phyloP scores from a whole-genome alignment of 2,113 vertebrate genomes.

The Seriola aureovittata region DNA sequence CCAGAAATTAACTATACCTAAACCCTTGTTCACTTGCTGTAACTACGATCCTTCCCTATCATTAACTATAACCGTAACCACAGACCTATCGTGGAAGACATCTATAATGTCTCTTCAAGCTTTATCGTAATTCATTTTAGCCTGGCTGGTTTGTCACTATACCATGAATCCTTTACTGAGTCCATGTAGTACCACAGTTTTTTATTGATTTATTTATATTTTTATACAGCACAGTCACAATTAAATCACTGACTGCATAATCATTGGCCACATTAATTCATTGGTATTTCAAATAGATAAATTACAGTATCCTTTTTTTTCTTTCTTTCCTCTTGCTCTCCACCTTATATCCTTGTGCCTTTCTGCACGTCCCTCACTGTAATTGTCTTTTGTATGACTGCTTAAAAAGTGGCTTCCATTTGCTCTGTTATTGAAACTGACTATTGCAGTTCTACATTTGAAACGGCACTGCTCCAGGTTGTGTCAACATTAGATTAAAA shows the following conservation, averaged over 20 bases:
- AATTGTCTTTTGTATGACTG: not conserved
- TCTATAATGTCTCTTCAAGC: not conserved
- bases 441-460: constrained; percentile 3
- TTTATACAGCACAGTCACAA: not conserved
- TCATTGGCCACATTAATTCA: not conserved
- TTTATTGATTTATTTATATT: not conserved
- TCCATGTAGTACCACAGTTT: not conserved
- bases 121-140: not conserved
- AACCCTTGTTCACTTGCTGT: not conserved
- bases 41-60: not conserved
- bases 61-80: not conserved
- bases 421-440: constrained; percentile 6
- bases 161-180: not conserved
- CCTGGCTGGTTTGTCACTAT: not conserved
- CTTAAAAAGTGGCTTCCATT: not conserved
- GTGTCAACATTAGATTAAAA: constrained; percentile 30
- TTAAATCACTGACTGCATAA: not conserved
- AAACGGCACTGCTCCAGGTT: constrained; percentile 10
- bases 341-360: not conserved
- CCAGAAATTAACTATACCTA: not conserved
- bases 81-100: not conserved
- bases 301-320: not conserved
- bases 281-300: not conserved
- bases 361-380: not conserved
- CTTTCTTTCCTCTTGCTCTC: not conserved